Percentiles rank a stretch among this genome's conserved stretches.
Evolutionary conservation across 2,113 vertebrate species (phyloP).

Genomic region (Anoura caudifer): DNA sequence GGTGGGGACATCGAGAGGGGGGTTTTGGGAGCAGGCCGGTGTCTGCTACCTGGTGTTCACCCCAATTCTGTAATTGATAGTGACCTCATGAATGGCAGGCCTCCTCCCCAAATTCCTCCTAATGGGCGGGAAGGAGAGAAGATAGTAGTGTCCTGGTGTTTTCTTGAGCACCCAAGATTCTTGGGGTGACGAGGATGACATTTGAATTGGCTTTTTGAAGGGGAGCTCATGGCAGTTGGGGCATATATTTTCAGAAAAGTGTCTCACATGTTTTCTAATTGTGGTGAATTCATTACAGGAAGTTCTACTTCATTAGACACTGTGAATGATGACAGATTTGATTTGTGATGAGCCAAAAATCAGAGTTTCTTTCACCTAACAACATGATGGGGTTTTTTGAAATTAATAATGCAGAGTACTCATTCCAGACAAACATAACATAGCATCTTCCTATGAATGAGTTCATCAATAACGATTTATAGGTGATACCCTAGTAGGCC

Average conservation of each 20-base stretch:
- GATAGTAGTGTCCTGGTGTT: neutral
- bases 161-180: neutral
- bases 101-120: neutral
- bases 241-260: neutral
- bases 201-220: neutral
- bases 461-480: neutral
- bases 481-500: neutral
- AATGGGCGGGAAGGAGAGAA: neutral
- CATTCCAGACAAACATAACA: neutral
- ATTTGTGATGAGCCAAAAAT: neutral
- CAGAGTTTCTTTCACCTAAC: neutral
- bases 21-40: neutral
- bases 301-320: neutral
- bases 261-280: neutral
- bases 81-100: neutral
- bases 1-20: neutral
- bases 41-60: neutral
- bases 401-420: neutral
- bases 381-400: neutral
- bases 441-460: neutral
- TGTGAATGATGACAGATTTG: neutral
- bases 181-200: neutral
- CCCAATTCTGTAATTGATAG: no score
- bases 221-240: neutral
- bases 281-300: neutral